Evolutionary conservation across 2,113 vertebrate species (phyloP).

Genomic region (Tetrao urogallus): DNA sequence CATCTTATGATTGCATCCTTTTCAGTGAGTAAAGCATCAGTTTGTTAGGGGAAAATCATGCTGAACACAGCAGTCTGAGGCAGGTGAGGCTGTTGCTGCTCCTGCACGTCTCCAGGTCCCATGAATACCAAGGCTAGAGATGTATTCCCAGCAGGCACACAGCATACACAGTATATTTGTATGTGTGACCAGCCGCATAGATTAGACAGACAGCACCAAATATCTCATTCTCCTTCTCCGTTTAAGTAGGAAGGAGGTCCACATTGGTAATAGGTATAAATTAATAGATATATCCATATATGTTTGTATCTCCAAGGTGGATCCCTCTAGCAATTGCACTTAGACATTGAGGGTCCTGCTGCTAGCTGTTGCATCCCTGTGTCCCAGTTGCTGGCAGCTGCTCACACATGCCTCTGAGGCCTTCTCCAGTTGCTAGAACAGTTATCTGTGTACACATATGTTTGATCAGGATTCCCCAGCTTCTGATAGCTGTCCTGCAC

Average conservation of each 20-base stretch:
- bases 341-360: neutral
- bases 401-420: accelerated
- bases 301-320: neutral
- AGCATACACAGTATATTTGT: accelerated
- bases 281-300: too few relatives aligned
- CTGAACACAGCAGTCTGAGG: neutral
- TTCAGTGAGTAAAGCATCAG: neutral
- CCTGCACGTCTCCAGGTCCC: neutral
- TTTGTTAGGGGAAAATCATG: neutral
- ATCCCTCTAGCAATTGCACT: neutral
- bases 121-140: neutral
- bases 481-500: neutral
- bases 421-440: neutral
- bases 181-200: neutral
- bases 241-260: neutral
- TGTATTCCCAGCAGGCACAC: neutral
- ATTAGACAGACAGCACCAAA: accelerated
- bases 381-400: neutral
- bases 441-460: accelerated
- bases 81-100: neutral
- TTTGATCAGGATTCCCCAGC: neutral
- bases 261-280: accelerated
- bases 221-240: neutral
- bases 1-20: neutral
- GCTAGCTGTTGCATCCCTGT: neutral